Evolutionary conservation across 2,888 invertebrate species (phyloP).

Genomic region (Macrosiphum euphorbiae): DNA sequence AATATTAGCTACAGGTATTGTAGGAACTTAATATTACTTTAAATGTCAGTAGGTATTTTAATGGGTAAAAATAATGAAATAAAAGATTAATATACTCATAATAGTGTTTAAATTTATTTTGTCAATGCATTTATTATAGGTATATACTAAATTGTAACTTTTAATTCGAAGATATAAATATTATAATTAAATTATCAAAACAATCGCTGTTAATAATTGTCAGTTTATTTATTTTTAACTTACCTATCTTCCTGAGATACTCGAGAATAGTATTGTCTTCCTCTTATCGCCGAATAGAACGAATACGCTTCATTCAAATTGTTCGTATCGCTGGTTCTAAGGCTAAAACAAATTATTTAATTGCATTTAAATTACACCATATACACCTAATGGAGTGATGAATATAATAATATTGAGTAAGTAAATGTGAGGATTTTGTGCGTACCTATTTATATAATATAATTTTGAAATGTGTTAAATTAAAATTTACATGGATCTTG

Average conservation of each 20-base stretch:
- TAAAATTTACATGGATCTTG: background rate
- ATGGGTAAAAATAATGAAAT: background rate
- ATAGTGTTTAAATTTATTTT: background rate
- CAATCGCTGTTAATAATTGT: background rate
- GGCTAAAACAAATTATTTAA: constrained; percentile 74
- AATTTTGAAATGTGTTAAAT: background rate
- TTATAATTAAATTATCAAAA: background rate
- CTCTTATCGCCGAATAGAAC: constrained; percentile 95
- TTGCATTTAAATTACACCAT: background rate
- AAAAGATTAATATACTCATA: background rate
- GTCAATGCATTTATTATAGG: background rate
- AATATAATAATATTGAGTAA: background rate
- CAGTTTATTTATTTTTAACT: constrained; percentile 62
- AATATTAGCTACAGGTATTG: background rate
- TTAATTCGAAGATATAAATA: background rate
- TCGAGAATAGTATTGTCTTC: constrained; percentile 93
- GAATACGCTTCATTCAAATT: constrained; percentile 96
- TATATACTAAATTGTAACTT: background rate
- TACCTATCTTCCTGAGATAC: constrained; percentile 92
- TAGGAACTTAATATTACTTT: background rate
- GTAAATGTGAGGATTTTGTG: background rate
- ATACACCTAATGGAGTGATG: background rate
- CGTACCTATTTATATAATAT: background rate
- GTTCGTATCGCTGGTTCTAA: constrained; percentile 95
- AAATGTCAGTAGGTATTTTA: background rate